Conservation (phyloP, 1,140 invertebrate species). For the Pseudomyrmex gracilis region DNA sequence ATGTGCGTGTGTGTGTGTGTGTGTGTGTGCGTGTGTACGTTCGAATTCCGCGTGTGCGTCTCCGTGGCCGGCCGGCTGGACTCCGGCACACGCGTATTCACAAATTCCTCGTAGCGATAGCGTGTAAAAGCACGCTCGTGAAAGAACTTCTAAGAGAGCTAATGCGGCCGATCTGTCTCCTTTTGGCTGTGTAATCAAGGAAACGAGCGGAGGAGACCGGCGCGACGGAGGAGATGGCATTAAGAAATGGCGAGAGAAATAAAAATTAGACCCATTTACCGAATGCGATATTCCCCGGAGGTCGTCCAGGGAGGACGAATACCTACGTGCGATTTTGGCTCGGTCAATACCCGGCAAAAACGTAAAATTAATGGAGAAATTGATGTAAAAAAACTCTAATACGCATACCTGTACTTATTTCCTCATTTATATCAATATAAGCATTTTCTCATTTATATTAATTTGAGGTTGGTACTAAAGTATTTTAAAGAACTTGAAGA, state of each 20-base stretch:
- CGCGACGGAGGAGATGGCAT: constrained; percentile 34
- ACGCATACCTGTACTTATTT: not conserved
- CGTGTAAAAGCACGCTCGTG: constrained; percentile 55
- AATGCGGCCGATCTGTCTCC: constrained; percentile 43
- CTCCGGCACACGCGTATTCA: constrained; percentile 40
- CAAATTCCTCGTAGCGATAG: constrained; percentile 52
- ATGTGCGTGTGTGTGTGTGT: too few species aligned
- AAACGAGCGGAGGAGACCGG: not conserved
- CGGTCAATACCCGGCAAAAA: constrained; percentile 35
- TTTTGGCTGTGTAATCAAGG: constrained; percentile 56
- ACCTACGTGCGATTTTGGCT: constrained; percentile 26
- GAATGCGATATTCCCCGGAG: constrained; percentile 42
- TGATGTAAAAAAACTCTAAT: not conserved
- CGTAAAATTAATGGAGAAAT: not conserved
- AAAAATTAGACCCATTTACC: constrained; percentile 60
- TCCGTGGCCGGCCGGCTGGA: not conserved
- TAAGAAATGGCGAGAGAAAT: constrained; percentile 45
- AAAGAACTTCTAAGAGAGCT: constrained; percentile 51
- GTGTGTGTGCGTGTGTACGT: constrained; percentile 18
- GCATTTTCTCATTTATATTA: too few species aligned
- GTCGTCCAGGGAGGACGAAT: constrained; percentile 40
- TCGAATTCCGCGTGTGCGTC: constrained; percentile 21
- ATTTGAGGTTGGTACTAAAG: not conserved
- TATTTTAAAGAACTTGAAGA: too few species aligned
- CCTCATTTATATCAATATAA: constrained; percentile 18